phyloP scores from a whole-genome alignment of 2,888 invertebrate genomes.

The Lasioglossum villosulum region DNA sequence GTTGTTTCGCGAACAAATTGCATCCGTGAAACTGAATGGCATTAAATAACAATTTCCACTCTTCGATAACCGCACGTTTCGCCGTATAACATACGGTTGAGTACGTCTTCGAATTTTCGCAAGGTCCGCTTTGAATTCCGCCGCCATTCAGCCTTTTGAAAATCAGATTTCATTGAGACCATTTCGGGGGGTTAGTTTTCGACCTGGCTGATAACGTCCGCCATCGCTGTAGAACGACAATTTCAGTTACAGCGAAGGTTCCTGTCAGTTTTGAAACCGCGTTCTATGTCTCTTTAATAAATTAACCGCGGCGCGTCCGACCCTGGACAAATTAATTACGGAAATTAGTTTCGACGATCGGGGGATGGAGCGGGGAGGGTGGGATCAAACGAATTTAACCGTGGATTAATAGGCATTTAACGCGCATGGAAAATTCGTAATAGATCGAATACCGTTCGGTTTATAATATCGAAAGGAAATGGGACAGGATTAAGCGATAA shows the following conservation, averaged over 20 bases:
- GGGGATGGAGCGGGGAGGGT: background rate
- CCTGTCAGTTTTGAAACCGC: background rate
- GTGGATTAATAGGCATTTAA: background rate
- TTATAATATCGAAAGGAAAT: background rate
- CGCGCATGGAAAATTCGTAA: background rate
- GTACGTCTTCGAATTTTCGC: too few species aligned
- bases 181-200: background rate
- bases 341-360: background rate
- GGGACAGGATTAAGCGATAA: background rate
- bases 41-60: background rate
- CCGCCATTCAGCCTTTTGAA: background rate
- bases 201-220: background rate
- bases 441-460: background rate
- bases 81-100: background rate
- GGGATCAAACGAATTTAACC: background rate
- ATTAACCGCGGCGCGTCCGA: background rate
- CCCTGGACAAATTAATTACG: constrained; percentile 12
- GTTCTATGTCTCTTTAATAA: background rate
- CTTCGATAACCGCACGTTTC: background rate
- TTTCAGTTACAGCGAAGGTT: background rate
- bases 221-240: background rate
- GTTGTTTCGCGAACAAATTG: background rate
- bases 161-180: background rate
- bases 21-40: background rate
- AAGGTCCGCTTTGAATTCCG: background rate